Percentiles rank a stretch among this genome's conserved stretches.
Evolutionary conservation across 2,888 invertebrate genomes (phyloP).

Genomic region (Himalopsyche japonica): DNA sequence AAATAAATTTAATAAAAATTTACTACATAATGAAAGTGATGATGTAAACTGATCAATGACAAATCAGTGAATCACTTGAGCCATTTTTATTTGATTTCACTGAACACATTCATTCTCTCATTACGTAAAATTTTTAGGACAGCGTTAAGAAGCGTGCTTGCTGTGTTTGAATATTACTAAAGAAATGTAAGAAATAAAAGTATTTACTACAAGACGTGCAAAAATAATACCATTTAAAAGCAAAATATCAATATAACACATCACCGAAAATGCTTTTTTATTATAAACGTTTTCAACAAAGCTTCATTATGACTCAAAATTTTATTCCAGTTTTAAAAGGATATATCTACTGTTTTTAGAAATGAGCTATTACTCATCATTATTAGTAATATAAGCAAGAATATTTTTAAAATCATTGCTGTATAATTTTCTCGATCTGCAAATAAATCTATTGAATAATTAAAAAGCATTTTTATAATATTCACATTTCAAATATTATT

Average conservation of each 20-base stretch:
- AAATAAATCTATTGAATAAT: no score
- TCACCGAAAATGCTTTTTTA: neutral
- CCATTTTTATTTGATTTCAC: neutral
- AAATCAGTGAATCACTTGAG: neutral
- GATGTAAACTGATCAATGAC: neutral
- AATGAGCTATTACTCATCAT: no score
- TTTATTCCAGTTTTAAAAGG: no score
- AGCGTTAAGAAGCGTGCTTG: conserved; percentile 4
- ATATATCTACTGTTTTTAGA: no score
- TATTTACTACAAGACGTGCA: neutral
- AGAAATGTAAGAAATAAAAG: neutral
- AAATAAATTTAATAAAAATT: neutral
- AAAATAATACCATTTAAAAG: neutral
- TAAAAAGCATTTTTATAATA: no score
- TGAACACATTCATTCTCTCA: neutral
- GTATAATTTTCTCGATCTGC: no score
- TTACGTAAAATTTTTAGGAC: neutral
- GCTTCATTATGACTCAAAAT: no score
- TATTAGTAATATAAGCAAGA: no score
- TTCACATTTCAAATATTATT: no score
- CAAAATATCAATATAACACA: neutral
- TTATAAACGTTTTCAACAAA: no score
- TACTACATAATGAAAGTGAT: neutral
- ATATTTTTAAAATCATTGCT: no score
- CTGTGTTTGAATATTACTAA: neutral